Percentiles rank a stretch among this genome's conserved stretches.
phyloP scores from a whole-genome alignment of 1,140 invertebrate genomes.

The Drosophila ercepeae region DNA sequence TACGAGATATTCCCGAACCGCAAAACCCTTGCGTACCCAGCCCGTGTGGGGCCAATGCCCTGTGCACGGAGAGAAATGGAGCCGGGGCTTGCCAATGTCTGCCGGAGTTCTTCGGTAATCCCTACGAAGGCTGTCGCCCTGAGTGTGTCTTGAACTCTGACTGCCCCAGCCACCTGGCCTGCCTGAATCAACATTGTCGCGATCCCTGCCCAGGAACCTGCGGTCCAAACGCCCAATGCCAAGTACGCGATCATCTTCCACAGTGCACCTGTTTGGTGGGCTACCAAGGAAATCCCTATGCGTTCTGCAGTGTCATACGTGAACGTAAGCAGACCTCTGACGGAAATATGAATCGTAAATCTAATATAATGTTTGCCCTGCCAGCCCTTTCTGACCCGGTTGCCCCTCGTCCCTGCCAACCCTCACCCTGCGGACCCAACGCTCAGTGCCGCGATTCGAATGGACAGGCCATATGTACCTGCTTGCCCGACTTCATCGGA shows the following conservation, averaged over 20 bases:
- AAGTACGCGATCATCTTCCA: conserved; percentile 90
- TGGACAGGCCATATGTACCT: conserved; percentile 91
- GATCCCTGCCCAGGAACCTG: conserved; percentile 92
- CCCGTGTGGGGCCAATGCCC: conserved; percentile 86
- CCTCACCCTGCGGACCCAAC: conserved; percentile 91
- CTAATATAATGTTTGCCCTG: conserved; percentile 2
- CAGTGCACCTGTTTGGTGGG: conserved; percentile 88
- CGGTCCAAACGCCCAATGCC: conserved; percentile 89
- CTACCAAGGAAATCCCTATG: conserved; percentile 89
- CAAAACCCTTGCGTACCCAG: conserved; percentile 85
- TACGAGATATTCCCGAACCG: conserved; percentile 75
- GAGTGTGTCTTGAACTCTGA: conserved; percentile 90
- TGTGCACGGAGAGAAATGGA: conserved; percentile 87
- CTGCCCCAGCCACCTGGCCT: conserved; percentile 88
- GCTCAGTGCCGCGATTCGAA: conserved; percentile 89
- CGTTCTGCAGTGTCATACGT: conserved; percentile 85
- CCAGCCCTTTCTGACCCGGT: conserved; percentile 51
- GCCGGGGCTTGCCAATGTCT: conserved; percentile 89
- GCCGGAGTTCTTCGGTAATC: conserved; percentile 89
- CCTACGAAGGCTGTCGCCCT: conserved; percentile 90
- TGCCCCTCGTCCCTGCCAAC: conserved; percentile 87
- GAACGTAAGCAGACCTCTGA: conserved; percentile 85
- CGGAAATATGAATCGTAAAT: too few species aligned
- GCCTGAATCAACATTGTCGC: conserved; percentile 89
- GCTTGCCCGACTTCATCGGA: conserved; percentile 90